phyloP scores from a whole-genome alignment of 2,113 vertebrate genomes.

The Catharus minimus region DNA sequence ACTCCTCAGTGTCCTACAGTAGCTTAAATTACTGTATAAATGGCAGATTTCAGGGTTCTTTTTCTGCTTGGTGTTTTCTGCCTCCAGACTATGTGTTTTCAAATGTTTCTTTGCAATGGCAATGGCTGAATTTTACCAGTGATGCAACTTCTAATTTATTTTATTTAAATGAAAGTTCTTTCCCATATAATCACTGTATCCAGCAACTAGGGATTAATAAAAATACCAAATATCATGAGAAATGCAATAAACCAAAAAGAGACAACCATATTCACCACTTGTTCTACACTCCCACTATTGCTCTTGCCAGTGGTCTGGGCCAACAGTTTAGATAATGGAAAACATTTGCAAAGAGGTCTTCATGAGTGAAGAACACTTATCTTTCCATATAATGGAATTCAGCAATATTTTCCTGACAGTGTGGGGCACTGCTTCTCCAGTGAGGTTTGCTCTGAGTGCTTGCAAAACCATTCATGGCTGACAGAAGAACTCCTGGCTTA shows the following conservation, averaged over 20 bases:
- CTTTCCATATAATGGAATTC: not conserved
- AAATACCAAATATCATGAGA: constrained; percentile 7
- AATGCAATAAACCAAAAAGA: not conserved
- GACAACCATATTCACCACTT: constrained; percentile 1
- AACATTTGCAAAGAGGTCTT: constrained; percentile 38
- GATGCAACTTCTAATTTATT: not conserved
- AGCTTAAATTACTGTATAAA: not conserved
- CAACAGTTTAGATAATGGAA: constrained; percentile 35
- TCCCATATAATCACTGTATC: not conserved
- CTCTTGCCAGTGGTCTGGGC: not conserved
- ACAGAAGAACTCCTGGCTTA: not conserved
- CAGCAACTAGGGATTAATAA: not conserved
- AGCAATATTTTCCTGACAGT: constrained; percentile 15
- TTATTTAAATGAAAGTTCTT: not conserved
- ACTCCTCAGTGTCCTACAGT: not conserved
- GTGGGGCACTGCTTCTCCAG: constrained; percentile 16
- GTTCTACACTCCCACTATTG: not conserved
- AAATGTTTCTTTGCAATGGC: not conserved
- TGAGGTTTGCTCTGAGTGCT: not conserved
- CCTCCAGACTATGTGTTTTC: not conserved
- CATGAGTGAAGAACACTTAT: not conserved
- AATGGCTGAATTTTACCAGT: not conserved
- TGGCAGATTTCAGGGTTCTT: not conserved
- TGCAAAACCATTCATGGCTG: not conserved
- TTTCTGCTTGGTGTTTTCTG: not conserved